Base-by-base conservation (phyloP, 92 coral and sea anemone species). In the Actinernus sp. region DNA sequence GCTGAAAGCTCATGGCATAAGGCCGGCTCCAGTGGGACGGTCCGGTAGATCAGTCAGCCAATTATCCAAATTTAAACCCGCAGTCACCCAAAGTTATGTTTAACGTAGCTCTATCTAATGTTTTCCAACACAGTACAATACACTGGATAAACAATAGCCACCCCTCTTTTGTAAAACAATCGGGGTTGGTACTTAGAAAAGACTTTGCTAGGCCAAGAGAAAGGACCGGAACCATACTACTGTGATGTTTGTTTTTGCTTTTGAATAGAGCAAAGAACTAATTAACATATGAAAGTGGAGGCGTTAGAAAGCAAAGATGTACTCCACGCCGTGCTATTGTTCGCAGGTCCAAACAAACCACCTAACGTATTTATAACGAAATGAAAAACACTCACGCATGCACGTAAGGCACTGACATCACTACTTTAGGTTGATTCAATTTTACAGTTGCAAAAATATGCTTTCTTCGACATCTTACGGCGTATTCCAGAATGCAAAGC, bases 151-250 rank as follows among this genome's bases (percentile, higher is more conserved):
- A 68, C 75, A 68, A 68, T 31, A 59, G 52, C 29, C 46, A 61
- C 75, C 50, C 32, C 63, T 68, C 75, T 54, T 13, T 68, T 68
- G 75, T 68, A 47, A 21, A 30, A 28, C 23, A 65, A 20, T 51
- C 31, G 30, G 31, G 16, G 23, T 59, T 68, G 41, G 37, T 32
- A 38, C 51, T 47, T n/a, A 52, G 62, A 20, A 68, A 24, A 68
- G 74, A 53, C 63, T 71, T 57, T 33, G 63, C 29, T 28, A 73
- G 70, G 61, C 65, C 34, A 40, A 24, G 39, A 36, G 21, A 61
- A 76, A 81, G 66, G 20, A 53, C 80, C 47, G 85, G 77, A 80
- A 51, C 61, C 82, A 54, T 31, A 66, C 68, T 58, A 31, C 55
- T 78, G 65, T 34, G 23, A 55, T 73, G 86, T 75, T 85, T 74